Evolutionary conservation across 2,888 invertebrate genomes (phyloP).

Genomic region (Neocrepidodera transversa): DNA sequence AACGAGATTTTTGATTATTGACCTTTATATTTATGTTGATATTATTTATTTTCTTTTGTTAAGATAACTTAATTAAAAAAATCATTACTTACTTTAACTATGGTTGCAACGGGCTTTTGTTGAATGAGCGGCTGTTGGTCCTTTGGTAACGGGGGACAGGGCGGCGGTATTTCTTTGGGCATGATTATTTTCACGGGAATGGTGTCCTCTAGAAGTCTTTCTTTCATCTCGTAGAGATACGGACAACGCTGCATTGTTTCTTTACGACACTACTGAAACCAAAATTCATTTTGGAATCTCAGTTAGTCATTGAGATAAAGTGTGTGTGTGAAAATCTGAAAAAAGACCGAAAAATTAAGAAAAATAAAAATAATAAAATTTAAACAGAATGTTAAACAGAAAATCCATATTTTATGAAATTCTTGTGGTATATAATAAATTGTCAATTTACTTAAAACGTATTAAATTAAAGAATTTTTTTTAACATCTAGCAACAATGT

Average conservation of each 20-base stretch:
- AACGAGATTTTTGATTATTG: too few species aligned
- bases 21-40: too few species aligned
- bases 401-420: too few species aligned
- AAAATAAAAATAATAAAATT: too few species aligned
- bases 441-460: too few species aligned
- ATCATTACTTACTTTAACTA: constrained; percentile 77
- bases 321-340: constrained; percentile 3
- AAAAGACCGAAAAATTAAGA: constrained; percentile 4
- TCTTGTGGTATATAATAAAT: too few species aligned
- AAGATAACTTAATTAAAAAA: too few species aligned
- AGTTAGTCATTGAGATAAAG: constrained; percentile 17
- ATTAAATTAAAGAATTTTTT: too few species aligned
- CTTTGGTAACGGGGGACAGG: constrained; percentile 57
- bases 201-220: constrained; percentile 81
- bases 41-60: too few species aligned
- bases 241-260: constrained; percentile 86
- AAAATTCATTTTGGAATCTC: constrained; percentile 31
- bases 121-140: constrained; percentile 58
- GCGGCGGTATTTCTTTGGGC: constrained; percentile 61
- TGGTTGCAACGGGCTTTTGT: constrained; percentile 79
- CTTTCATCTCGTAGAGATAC: constrained; percentile 93
- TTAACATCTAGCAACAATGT: too few species aligned
- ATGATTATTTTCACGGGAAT: constrained; percentile 69
- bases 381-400: too few species aligned
- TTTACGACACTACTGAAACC: constrained; percentile 59